phyloP scores from a whole-genome alignment of 53 echinoderm and acorn worm genomes.

The Luidia sarsii region DNA sequence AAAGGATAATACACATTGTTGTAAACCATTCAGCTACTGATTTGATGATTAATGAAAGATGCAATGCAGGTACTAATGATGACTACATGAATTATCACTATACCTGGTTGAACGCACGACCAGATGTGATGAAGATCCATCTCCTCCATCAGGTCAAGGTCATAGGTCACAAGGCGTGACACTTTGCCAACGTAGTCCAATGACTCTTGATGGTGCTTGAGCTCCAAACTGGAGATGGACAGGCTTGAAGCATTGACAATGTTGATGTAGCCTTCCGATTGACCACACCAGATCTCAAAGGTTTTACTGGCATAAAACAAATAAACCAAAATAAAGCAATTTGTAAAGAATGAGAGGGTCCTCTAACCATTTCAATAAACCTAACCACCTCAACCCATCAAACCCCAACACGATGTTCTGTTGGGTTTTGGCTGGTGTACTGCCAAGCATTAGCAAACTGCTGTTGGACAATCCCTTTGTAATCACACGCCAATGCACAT shows the following conservation, averaged over 20 bases:
- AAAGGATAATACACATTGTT: not conserved
- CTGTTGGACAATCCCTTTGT: no score
- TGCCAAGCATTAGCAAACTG: no score
- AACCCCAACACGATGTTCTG: no score
- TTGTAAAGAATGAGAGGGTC: no score
- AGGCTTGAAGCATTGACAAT: constrained; percentile 67
- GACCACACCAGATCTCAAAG: constrained; percentile 92
- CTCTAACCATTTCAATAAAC: no score
- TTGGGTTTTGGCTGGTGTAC: no score
- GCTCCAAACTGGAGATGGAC: constrained; percentile 24
- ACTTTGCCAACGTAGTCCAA: constrained; percentile 69
- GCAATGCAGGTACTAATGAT: not conserved
- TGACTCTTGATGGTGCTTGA: constrained; percentile 62
- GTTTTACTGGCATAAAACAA: no score
- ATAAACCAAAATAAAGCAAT: no score
- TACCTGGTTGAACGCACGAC: constrained; percentile 90
- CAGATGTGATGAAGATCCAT: constrained; percentile 71
- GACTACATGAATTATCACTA: no score
- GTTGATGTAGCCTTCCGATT: constrained; percentile 77
- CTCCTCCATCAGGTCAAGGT: constrained; percentile 72
- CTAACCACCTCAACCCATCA: no score
- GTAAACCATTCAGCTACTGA: not conserved
- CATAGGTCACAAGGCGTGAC: constrained; percentile 86
- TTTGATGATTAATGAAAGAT: no score
- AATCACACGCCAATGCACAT: no score